phyloP scores from a whole-genome alignment of 2,888 invertebrate genomes.

The Cosmorhoe ocellata region DNA sequence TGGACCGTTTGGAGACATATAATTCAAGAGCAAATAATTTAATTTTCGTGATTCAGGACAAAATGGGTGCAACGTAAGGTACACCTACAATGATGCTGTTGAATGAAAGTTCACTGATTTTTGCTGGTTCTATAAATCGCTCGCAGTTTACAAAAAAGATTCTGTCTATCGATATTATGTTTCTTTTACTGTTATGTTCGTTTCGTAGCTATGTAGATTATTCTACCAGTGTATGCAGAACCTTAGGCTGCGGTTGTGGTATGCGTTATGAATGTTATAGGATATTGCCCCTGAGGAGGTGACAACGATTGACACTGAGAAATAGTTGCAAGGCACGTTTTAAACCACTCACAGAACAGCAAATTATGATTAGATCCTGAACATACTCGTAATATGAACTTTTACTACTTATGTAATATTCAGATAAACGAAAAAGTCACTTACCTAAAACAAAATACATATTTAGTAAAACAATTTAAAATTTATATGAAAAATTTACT shows the following conservation, averaged over 20 bases:
- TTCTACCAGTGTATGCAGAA: background rate
- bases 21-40: too few relatives aligned
- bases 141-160: too few relatives aligned
- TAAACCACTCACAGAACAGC: background rate
- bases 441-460: conserved; percentile 15
- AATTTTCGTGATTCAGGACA: too few relatives aligned
- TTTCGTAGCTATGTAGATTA: too few relatives aligned
- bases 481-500: too few relatives aligned
- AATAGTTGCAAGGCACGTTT: conserved; percentile 28
- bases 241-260: conserved; percentile 25
- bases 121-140: too few relatives aligned
- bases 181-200: too few relatives aligned
- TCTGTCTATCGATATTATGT: too few relatives aligned
- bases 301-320: conserved; percentile 9
- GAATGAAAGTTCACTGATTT: too few relatives aligned
- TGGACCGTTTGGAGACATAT: background rate
- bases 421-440: background rate
- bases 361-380: background rate
- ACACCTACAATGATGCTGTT: too few relatives aligned
- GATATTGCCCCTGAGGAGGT: conserved; percentile 17
- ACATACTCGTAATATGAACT: background rate
- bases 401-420: conserved; percentile 8
- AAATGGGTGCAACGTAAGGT: too few relatives aligned
- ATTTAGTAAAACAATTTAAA: too few relatives aligned
- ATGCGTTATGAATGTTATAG: conserved; percentile 10